Evolutionary conservation across 2,888 invertebrate species (phyloP).

Genomic region (Elysia crispata): DNA sequence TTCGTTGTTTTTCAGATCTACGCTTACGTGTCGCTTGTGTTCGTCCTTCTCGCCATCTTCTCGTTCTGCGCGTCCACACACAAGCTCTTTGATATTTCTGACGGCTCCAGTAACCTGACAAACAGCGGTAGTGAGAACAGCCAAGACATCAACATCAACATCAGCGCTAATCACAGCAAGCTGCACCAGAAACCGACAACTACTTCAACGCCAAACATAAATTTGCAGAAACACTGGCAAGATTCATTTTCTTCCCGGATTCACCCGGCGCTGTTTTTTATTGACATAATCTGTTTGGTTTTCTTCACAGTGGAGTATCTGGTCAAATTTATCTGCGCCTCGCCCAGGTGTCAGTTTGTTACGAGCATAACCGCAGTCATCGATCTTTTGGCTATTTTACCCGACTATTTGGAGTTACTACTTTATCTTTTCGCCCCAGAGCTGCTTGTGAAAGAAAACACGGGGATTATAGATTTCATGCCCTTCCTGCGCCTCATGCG

Average conservation of each 20-base stretch:
- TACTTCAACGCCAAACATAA: not conserved
- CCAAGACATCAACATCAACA: not conserved
- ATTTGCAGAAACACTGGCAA: not conserved
- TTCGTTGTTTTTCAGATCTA: constrained; percentile 57
- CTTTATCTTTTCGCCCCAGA: constrained; percentile 55
- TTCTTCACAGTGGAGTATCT: constrained; percentile 71
- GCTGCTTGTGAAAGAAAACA: constrained; percentile 45
- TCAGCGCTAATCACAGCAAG: not conserved
- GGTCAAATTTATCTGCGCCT: constrained; percentile 59
- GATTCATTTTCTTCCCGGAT: constrained; percentile 10
- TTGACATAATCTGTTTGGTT: constrained; percentile 61
- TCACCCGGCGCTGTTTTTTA: constrained; percentile 55
- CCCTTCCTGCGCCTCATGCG: constrained; percentile 65
- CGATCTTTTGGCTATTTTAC: constrained; percentile 61
- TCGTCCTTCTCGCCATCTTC: constrained; percentile 53
- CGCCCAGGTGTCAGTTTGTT: constrained; percentile 57
- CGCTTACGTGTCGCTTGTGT: constrained; percentile 50
- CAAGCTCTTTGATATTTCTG: constrained; percentile 42
- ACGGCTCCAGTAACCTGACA: not conserved
- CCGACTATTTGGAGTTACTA: constrained; percentile 66
- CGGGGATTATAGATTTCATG: constrained; percentile 58
- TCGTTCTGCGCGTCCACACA: constrained; percentile 54
- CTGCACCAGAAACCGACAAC: not conserved
- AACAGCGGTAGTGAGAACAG: not conserved
- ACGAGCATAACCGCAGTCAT: constrained; percentile 53